Percentiles rank a stretch among this genome's conserved stretches.
These are phyloP conservation scores for Doryteuthis pealeii DNA, from an alignment of 1,140 invertebrate species.

Conservation along the genomic window DNA sequence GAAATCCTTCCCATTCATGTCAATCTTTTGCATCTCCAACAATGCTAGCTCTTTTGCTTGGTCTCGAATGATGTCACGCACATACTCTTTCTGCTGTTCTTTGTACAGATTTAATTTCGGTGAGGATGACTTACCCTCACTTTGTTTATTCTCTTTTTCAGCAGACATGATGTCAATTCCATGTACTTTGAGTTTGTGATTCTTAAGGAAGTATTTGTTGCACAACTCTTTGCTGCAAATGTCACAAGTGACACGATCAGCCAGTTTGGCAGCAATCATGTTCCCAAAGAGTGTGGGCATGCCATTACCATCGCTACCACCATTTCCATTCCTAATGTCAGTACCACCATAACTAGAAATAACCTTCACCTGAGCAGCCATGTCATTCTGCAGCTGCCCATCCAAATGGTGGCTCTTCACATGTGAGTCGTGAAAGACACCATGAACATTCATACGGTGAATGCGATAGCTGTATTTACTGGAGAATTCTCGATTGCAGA, in stretches of 20 bases:
- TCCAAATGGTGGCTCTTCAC: constrained; percentile 31
- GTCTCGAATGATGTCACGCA: not conserved
- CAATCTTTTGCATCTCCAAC: not conserved
- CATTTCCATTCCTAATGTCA: constrained; percentile 24
- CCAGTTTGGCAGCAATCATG: constrained; percentile 62
- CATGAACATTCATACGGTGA: constrained; percentile 55
- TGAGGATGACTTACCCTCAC: not conserved
- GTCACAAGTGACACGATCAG: constrained; percentile 80
- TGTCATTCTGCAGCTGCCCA: constrained; percentile 15
- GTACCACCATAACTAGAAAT: constrained; percentile 7
- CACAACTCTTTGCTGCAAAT: constrained; percentile 98
- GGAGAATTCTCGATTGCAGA: constrained; percentile 55
- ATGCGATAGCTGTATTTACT: constrained; percentile 53
- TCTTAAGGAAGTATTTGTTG: constrained; percentile 99
- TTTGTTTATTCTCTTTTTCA: constrained; percentile 16
- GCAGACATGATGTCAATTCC: constrained; percentile 69
- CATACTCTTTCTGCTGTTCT: not conserved
- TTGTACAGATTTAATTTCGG: not conserved
- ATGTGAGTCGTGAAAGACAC: constrained; percentile 42
- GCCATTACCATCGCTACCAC: constrained; percentile 30
- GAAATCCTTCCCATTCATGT: constrained; percentile 1
- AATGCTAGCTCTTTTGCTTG: constrained; percentile 5
- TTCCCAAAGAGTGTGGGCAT: constrained; percentile 54
- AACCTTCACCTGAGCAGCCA: constrained; percentile 14
- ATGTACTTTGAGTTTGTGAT: constrained; percentile 99